Conservation (phyloP, 2,888 invertebrate species). For the Pyrocoelia pectoralis region DNA sequence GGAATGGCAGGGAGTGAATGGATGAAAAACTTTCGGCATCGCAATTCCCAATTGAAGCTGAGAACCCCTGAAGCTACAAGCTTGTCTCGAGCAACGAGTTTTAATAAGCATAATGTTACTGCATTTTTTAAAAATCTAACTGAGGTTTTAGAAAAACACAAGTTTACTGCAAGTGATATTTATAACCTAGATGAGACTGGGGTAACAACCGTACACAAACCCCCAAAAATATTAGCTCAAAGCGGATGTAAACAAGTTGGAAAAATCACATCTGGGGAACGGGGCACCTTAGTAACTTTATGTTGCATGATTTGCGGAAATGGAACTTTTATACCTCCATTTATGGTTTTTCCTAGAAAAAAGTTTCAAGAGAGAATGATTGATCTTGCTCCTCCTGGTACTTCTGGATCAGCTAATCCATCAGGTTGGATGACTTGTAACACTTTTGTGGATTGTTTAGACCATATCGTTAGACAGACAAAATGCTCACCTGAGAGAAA, state of each 20-base stretch:
- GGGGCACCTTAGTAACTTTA: constrained; percentile 49
- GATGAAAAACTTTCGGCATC: constrained; percentile 1
- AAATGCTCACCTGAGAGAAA: constrained; percentile 15
- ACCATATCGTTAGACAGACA: neutral
- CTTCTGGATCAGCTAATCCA: constrained; percentile 10
- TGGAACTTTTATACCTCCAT: constrained; percentile 45
- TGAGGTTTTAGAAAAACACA: neutral
- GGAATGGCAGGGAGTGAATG: constrained; percentile 13
- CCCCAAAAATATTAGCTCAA: constrained; percentile 48
- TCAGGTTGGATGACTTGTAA: constrained; percentile 2
- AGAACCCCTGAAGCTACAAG: neutral
- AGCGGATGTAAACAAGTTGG: constrained; percentile 53
- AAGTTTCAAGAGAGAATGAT: constrained; percentile 5
- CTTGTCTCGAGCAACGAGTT: too few relatives aligned
- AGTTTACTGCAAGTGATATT: too few relatives aligned
- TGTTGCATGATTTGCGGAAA: constrained; percentile 44
- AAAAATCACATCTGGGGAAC: constrained; percentile 49
- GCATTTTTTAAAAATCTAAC: constrained; percentile 7
- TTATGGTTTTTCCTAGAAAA: constrained; percentile 10
- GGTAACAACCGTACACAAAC: constrained; percentile 50
- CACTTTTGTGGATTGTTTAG: constrained; percentile 5
- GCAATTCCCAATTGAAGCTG: neutral
- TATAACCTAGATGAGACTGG: constrained; percentile 51
- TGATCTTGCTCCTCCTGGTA: constrained; percentile 5
- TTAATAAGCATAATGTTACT: too few relatives aligned